A percentile compares a stretch with the other conserved stretches of the same genome.
These are phyloP conservation scores for Barbus barbus DNA, from an alignment of 2,113 vertebrate species.

Conservation along the genomic window DNA sequence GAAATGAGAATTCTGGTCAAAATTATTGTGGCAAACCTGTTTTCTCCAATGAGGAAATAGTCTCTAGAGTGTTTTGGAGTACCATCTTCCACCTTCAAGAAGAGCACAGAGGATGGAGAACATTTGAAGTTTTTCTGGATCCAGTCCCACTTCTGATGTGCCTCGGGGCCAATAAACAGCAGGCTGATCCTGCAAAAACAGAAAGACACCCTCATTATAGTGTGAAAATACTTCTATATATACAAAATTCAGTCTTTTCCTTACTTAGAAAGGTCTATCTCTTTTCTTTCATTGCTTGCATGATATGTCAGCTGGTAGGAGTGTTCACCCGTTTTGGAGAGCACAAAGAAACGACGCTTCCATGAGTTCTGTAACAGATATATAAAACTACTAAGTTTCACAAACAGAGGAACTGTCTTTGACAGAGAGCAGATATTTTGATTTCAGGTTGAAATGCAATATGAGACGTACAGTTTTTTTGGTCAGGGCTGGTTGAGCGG, in stretches of 20 bases:
- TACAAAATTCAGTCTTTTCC: not conserved
- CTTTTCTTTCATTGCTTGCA: slow-evolving; percentile 63
- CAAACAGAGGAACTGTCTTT: not conserved
- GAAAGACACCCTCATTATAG: not conserved
- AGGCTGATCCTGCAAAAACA: slow-evolving; percentile 69
- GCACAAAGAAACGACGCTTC: slow-evolving; percentile 79
- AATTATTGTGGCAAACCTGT: slow-evolving; percentile 73
- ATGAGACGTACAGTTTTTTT: slow-evolving; percentile 10
- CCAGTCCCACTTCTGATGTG: slow-evolving; percentile 67
- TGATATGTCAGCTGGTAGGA: slow-evolving; percentile 74
- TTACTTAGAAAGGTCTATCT: slow-evolving; percentile 58
- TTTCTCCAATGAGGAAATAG: slow-evolving; percentile 81
- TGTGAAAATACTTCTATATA: not conserved
- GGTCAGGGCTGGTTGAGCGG: not conserved
- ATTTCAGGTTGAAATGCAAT: not conserved
- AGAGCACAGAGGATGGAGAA: slow-evolving; percentile 77
- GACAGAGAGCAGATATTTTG: not conserved
- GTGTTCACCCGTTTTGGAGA: slow-evolving; percentile 64
- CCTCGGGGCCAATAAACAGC: slow-evolving; percentile 67
- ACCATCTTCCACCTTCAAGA: slow-evolving; percentile 64
- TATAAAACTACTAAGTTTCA: not conserved
- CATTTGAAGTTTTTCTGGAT: slow-evolving; percentile 83
- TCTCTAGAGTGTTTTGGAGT: slow-evolving; percentile 61
- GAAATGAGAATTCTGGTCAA: not conserved
- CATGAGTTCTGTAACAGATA: slow-evolving; percentile 70